phyloP scores from a whole-genome alignment of 1,140 invertebrate genomes.

The Cyrtorhinus lividipennis region DNA sequence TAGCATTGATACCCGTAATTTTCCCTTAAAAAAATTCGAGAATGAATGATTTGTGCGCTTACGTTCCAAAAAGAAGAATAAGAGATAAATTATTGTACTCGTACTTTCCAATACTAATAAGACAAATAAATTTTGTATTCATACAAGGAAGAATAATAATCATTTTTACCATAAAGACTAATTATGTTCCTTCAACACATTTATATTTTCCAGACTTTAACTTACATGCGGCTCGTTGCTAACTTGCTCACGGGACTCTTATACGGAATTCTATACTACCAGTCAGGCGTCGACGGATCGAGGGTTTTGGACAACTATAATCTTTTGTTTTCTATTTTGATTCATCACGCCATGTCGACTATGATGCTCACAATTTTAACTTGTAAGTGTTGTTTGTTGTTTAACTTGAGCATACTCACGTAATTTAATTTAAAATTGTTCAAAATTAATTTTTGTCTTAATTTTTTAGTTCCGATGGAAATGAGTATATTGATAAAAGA shows the following conservation, averaged over 20 bases:
- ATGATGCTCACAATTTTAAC: conserved; percentile 75
- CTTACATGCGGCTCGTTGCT: conserved; percentile 61
- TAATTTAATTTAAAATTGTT: not conserved
- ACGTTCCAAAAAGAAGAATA: too few species aligned
- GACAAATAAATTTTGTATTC: too few species aligned
- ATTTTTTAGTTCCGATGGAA: conserved; percentile 72
- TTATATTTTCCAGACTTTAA: conserved; percentile 63
- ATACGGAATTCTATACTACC: conserved; percentile 53
- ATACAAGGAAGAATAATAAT: too few species aligned
- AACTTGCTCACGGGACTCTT: conserved; percentile 57
- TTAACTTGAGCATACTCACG: too few species aligned
- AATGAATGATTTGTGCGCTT: too few species aligned
- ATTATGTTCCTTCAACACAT: too few species aligned
- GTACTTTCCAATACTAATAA: too few species aligned
- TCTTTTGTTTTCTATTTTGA: conserved; percentile 61
- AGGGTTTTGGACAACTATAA: conserved; percentile 68
- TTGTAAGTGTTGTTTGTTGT: conserved; percentile 38
- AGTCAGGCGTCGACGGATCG: conserved; percentile 51
- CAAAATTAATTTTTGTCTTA: not conserved
- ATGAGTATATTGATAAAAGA: conserved; percentile 82
- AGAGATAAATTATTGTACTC: too few species aligned
- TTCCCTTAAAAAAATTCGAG: too few species aligned
- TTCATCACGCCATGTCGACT: conserved; percentile 70
- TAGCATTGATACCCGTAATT: too few species aligned
- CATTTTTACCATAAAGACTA: too few species aligned